Percentiles rank a stretch among this genome's conserved stretches.
These are phyloP conservation scores for Eupsittula cactorum DNA, from an alignment of 2,113 vertebrate species.

Conservation along the genomic window DNA sequence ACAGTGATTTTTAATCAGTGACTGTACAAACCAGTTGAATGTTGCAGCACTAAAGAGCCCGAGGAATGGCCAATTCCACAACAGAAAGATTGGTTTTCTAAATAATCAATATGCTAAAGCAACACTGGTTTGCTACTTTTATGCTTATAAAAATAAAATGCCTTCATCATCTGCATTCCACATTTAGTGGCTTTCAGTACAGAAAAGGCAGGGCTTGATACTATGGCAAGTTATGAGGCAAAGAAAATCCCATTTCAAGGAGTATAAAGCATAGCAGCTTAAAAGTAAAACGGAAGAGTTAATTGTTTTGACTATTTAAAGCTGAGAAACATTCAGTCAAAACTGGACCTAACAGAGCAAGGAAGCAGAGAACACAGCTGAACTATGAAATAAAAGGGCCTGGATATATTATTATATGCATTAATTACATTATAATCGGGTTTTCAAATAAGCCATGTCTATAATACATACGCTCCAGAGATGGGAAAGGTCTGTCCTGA, in stretches of 20 bases:
- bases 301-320: not conserved
- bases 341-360: not conserved
- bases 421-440: fast-evolving
- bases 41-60: not conserved
- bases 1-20: not conserved
- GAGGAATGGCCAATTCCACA: not conserved
- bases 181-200: not conserved
- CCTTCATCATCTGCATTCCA: not conserved
- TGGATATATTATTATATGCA: not conserved
- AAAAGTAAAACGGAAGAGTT: not conserved
- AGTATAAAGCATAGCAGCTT: not conserved
- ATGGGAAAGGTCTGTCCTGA: not conserved
- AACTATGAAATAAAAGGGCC: not conserved
- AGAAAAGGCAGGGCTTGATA: not conserved
- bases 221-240: fast-evolving
- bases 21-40: not conserved
- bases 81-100: not conserved
- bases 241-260: not conserved
- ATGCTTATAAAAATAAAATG: not conserved
- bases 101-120: not conserved
- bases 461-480: fast-evolving
- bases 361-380: not conserved
- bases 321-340: not conserved
- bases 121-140: not conserved
- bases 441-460: not conserved